Base-by-base conservation (phyloP, 2,113 vertebrate species). In the Aptenodytes patagonicus region DNA sequence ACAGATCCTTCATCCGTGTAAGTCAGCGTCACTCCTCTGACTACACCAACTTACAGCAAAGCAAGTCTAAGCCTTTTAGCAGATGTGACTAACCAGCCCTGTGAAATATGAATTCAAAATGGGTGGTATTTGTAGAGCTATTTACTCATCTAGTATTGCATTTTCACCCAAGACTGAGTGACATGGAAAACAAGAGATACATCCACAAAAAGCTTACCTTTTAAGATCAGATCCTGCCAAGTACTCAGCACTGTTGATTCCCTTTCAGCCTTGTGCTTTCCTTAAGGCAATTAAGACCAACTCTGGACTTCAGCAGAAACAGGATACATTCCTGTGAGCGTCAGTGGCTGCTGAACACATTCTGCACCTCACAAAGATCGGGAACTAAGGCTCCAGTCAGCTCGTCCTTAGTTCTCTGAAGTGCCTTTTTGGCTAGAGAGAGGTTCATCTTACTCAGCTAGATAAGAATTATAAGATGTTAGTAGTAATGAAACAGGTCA, bases 1-100 rank as follows among this genome's bases (percentile, higher is more conserved):
- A 49, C 15, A 58, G 58, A 61, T 4, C 55, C 46, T 49, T 42
- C 32, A 0, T 10, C 42, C 1, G 0, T 31, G 20, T 2, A 57
- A 40, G 24, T 8, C 57, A 49, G 54, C 0, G 3, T 34, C 46
- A 49, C 36, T 61, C 32, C 72, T 62, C 18, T 18, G 2, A 9
- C 57, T 24, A 8, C 4, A 2, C 14, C 46, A 6, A 28, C 17
- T 83, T 25, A 44, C 57, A 58, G 28, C 16, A 26, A 10, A 34
- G 29, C 32, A 44, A 65, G 17, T 19, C 64, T 24, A 42, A n/a
- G 79, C 34, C n/a, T 61, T 71, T 16, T 2, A n/a, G 34, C 21
- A 90, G 66, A 42, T 10, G 20, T 17, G 58, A n/a, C 31, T 38
- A 81, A 58, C 14, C 57, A 90, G 62, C 19, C 70, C 55, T 68